Conservation (phyloP, 2,113 vertebrate genomes). For the Oenanthe melanoleuca region DNA sequence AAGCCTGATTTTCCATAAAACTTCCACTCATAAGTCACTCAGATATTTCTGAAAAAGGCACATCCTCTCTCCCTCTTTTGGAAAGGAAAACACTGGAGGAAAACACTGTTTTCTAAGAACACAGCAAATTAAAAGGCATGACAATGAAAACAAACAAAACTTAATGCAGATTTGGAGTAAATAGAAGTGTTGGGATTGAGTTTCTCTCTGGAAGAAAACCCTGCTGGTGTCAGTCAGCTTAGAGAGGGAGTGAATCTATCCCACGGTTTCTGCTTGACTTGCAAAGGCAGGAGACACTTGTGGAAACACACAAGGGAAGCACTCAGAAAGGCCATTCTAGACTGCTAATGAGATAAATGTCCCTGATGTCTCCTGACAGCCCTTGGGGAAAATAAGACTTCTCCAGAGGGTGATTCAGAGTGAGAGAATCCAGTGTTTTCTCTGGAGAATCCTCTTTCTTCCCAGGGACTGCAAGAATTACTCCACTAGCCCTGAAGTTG, state of each 20-base stretch:
- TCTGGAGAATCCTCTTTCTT: neutral
- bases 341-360: conserved; percentile 9
- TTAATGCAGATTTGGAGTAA: neutral
- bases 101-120: neutral
- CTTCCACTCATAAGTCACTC: neutral
- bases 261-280: neutral
- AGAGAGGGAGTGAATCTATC: neutral
- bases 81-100: neutral
- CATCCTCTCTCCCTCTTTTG: neutral
- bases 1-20: neutral
- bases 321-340: neutral
- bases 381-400: neutral
- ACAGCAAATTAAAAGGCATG: neutral
- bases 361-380: neutral
- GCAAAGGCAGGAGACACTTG: neutral
- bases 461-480: neutral
- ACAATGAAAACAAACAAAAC: conserved; percentile 20
- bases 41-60: neutral
- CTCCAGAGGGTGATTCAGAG: neutral
- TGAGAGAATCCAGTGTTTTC: neutral
- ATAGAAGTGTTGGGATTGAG: neutral
- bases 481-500: neutral
- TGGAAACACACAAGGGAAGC: neutral
- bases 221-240: neutral
- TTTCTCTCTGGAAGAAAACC: neutral